phyloP scores from a whole-genome alignment of 2,888 invertebrate species.

The Criorhina ranunculi region DNA sequence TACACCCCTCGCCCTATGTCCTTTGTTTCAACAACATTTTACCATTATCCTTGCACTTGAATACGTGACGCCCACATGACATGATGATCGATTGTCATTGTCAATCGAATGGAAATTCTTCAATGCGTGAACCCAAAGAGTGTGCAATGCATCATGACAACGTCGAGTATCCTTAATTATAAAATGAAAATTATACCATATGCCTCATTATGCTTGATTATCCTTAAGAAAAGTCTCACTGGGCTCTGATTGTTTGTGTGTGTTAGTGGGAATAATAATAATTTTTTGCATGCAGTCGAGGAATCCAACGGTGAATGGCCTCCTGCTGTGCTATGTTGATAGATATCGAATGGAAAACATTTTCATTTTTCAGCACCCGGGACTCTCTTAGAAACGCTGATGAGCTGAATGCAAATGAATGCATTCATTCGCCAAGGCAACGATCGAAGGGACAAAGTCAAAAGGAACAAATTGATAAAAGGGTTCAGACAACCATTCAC shows the following conservation, averaged over 20 bases:
- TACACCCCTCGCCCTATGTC: background rate
- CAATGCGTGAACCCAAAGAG: background rate
- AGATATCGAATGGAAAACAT: constrained; percentile 50
- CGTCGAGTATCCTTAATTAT: constrained; percentile 38
- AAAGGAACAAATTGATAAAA: constrained; percentile 47
- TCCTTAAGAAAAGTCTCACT: constrained; percentile 41
- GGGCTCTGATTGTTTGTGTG: too few relatives aligned
- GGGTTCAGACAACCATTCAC: constrained; percentile 46
- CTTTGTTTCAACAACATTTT: constrained; percentile 23
- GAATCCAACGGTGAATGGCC: constrained; percentile 14
- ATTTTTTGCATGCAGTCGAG: constrained; percentile 26
- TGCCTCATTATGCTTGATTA: constrained; percentile 61
- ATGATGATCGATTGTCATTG: constrained; percentile 59
- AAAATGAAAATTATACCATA: constrained; percentile 51
- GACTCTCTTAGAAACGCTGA: constrained; percentile 37
- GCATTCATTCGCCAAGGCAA: constrained; percentile 33
- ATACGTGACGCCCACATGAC: constrained; percentile 29
- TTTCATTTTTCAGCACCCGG: constrained; percentile 54
- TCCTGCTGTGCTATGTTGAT: constrained; percentile 33
- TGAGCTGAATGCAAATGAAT: constrained; percentile 69
- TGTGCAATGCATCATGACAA: constrained; percentile 2
- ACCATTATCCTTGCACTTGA: constrained; percentile 60
- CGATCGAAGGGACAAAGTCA: constrained; percentile 24
- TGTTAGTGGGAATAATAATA: constrained; percentile 35
- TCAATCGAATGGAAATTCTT: constrained; percentile 55